Conservation (phyloP, 2,888 invertebrate genomes). For the Acleris cristana region DNA sequence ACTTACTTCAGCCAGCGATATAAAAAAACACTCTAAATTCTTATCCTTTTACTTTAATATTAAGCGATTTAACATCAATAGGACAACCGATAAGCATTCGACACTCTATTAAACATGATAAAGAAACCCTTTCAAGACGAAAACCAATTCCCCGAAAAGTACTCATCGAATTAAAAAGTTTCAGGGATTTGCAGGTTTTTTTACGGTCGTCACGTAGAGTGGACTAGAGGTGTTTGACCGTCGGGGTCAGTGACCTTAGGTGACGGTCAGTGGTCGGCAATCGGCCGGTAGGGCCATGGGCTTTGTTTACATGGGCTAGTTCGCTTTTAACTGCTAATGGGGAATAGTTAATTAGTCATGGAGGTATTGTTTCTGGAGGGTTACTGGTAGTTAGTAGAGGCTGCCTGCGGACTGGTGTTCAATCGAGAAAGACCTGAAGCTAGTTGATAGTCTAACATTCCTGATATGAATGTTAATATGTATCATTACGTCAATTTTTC, state of each 20-base stretch:
- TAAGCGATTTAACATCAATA: neutral
- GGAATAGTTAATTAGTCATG: neutral
- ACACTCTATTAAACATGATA: slow-evolving; percentile 8
- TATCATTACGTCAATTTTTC: no score
- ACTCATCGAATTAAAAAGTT: slow-evolving; percentile 1
- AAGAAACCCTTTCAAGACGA: slow-evolving; percentile 4
- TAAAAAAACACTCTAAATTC: no score
- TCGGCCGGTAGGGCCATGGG: slow-evolving; percentile 13
- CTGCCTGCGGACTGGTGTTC: no score
- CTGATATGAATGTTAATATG: no score
- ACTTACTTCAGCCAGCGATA: no score
- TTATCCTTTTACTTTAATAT: no score
- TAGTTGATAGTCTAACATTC: no score
- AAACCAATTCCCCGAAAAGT: slow-evolving; percentile 17
- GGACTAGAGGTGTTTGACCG: slow-evolving; percentile 22
- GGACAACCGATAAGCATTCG: neutral
- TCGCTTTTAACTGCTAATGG: slow-evolving; percentile 10
- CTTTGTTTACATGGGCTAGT: slow-evolving; percentile 12
- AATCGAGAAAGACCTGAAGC: no score
- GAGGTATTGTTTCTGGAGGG: no score
- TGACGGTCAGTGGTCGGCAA: slow-evolving; percentile 22
- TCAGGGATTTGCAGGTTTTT: slow-evolving; percentile 14
- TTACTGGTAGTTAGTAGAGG: no score
- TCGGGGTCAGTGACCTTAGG: slow-evolving; percentile 25
- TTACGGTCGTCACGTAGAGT: slow-evolving; percentile 14